Evolutionary conservation across 2,113 vertebrate genomes (phyloP), one percentile per base, ranked within the genome.

Genomic region (Capreolus pygargus): DNA sequence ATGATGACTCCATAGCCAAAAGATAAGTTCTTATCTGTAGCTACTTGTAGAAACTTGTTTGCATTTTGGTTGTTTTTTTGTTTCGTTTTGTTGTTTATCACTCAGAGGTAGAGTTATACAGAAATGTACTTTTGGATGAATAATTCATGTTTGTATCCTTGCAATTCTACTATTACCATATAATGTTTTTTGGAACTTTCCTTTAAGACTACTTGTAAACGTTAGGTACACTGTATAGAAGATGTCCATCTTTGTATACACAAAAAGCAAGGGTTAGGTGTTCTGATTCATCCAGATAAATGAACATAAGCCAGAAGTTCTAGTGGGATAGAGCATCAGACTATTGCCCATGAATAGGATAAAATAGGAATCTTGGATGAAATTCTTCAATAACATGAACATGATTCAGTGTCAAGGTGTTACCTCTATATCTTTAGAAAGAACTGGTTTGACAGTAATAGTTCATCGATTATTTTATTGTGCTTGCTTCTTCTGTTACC

Each of bases 41-140:
- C 39, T 39, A 39, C 39, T 39, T 39, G 39, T 39, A 39, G 33
- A 57, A 43, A 61, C 91, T 85, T 91, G 25, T 95, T 52, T 97
- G 27, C 21, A 61, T 96, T 95, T 95, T 94, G 87, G 36, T 86
- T 91, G 36, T 89, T 3, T 94, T 95, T 94, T 39, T 39, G 39
- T 39, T 39, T 39, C 4, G 39, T 39, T 95, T 94, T 90, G 36
- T 89, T 91, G 36, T 89, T 3, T 94, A 54, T 96, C 45, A 64
- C 39, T 95, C 87, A 95, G 84, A 92, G 93, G 3, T 86, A 96
- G 39, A 54, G 12, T 83, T 57, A 57, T 95, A 74, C 2, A 91
- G 36, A 97, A 88, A 79, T 70, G 6, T 85, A 91, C 52, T 91
- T 70, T 94, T 70, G 52, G 57, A 79, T 70, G n/a, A 94, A 92